Percentiles rank a stretch among this genome's conserved stretches.
phyloP scores from a whole-genome alignment of 2,113 vertebrate genomes.

The Erythrocercus mccallii region DNA sequence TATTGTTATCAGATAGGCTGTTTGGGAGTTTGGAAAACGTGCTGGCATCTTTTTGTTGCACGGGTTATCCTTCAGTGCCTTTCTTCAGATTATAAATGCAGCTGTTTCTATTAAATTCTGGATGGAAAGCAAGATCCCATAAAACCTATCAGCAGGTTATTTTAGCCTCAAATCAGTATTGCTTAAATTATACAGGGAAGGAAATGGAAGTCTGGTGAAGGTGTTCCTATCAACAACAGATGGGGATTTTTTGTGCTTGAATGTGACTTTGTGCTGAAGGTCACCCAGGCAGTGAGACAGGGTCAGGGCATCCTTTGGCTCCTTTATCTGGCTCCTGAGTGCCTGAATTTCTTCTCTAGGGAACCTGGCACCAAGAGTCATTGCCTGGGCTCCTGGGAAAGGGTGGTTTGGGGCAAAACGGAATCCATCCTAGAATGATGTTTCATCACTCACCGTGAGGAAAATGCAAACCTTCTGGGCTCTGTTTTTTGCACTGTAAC shows the following conservation, averaged over 20 bases:
- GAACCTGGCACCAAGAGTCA: neutral
- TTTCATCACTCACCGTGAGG: neutral
- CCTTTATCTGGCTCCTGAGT: neutral
- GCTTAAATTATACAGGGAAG: conserved; percentile 3
- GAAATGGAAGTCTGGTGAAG: neutral
- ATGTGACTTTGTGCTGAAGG: neutral
- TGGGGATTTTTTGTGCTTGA: neutral
- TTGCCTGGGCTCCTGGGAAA: neutral
- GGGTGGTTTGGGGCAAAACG: neutral
- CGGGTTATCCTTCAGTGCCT: conserved; percentile 46
- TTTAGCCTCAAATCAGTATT: conserved; percentile 2
- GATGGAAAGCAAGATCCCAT: neutral
- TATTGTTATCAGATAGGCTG: conserved; percentile 14
- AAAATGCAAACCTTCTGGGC: neutral
- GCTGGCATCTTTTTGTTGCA: neutral
- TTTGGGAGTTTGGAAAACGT: conserved; percentile 26
- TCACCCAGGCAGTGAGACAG: neutral
- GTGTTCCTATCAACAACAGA: neutral
- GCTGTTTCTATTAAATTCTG: conserved; percentile 25
- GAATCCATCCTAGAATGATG: neutral
- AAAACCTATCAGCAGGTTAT: conserved; percentile 17
- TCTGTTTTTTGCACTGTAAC: neutral
- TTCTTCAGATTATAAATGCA: conserved; percentile 35
- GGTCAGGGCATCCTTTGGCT: neutral
- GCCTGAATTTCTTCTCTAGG: neutral